These are phyloP conservation scores for Perizoma affinitatum DNA, from an alignment of 2,888 invertebrate genomes.

Conservation along the genomic window DNA sequence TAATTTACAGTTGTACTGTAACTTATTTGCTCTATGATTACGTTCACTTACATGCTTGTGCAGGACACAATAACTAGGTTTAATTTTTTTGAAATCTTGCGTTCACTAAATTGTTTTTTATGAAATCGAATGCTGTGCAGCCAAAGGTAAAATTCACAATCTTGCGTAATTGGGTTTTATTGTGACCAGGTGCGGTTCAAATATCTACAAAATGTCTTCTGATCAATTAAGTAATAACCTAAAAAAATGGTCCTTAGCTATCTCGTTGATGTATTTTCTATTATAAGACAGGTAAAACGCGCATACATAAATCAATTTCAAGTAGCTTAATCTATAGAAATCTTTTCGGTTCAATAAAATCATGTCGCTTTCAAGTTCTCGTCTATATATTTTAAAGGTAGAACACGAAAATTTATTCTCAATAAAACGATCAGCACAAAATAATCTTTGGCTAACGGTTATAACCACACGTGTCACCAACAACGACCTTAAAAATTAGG, in stretches of 20 bases:
- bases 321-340: not conserved
- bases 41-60: conserved; percentile 22
- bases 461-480: conserved; percentile 21
- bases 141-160: not conserved
- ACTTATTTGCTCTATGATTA: conserved; percentile 29
- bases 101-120: not conserved
- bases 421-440: conserved; percentile 6
- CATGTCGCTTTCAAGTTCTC: conserved; percentile 9
- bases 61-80: conserved; percentile 23
- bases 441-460: conserved; percentile 3
- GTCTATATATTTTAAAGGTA: not conserved
- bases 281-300: no score
- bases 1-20: conserved; percentile 28
- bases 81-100: not conserved
- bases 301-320: no score
- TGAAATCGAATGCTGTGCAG: not conserved
- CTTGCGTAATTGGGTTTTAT: not conserved
- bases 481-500: conserved; percentile 36
- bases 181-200: not conserved
- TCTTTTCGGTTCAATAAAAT: not conserved
- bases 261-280: no score
- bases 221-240: not conserved
- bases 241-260: no score
- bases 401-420: conserved; percentile 5
- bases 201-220: not conserved